Evolutionary conservation across 1,140 invertebrate species (phyloP).

Genomic region (Metaphire vulgaris): DNA sequence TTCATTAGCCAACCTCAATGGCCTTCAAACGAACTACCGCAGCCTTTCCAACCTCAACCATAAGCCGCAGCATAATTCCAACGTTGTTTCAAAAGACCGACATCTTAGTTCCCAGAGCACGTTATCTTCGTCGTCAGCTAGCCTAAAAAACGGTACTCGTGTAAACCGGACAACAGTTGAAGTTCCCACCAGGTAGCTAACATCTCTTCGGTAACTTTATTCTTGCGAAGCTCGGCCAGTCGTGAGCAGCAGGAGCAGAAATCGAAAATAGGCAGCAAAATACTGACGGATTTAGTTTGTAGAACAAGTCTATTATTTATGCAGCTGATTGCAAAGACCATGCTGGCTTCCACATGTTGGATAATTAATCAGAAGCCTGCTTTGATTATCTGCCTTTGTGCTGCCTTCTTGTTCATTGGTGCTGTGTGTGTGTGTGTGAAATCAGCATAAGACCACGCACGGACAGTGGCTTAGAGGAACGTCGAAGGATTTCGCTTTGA

Average conservation of each 20-base stretch:
- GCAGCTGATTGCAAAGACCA: no score
- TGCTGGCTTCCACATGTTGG: not conserved
- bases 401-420: no score
- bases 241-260: not conserved
- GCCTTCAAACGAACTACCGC: not conserved
- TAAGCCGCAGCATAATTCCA: not conserved
- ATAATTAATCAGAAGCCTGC: not conserved
- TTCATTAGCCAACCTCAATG: not conserved
- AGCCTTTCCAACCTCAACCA: not conserved
- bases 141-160: not conserved
- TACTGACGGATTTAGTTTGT: no score
- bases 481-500: no score
- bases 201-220: no score
- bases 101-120: not conserved
- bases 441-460: no score
- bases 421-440: no score
- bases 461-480: no score
- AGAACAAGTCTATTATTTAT: no score
- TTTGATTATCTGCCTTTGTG: not conserved
- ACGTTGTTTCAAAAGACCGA: not conserved
- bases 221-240: no score
- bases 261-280: not conserved
- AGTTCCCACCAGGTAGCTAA: no score
- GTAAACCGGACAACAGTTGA: not conserved
- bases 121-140: not conserved